phyloP scores from a whole-genome alignment of 2,113 vertebrate species.

The Dryoscopus gambensis region DNA sequence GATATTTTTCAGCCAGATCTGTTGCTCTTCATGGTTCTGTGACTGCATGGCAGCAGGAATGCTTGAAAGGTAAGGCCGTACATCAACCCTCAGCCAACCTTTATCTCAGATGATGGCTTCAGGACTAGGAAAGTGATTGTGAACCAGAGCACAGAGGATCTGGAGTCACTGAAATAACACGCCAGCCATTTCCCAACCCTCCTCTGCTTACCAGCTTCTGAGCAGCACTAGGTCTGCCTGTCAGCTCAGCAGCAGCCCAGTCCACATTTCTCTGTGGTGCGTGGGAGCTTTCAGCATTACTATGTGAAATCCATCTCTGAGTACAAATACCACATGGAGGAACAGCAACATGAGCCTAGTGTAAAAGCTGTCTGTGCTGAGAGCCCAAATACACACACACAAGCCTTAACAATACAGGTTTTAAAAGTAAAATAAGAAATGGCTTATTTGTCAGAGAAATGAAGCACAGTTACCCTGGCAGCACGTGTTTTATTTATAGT shows the following conservation, averaged over 20 bases:
- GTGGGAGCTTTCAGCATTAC: not conserved
- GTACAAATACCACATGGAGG: conserved; percentile 25
- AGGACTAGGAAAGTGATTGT: not conserved
- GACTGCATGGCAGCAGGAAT: not conserved
- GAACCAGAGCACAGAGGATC: not conserved
- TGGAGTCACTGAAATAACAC: not conserved
- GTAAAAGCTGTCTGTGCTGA: conserved; percentile 17
- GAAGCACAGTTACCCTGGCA: not conserved
- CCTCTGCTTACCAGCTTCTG: not conserved
- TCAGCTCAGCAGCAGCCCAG: not conserved
- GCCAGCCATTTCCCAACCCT: not conserved
- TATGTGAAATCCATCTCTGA: not conserved
- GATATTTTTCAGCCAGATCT: not conserved
- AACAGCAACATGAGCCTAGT: not conserved
- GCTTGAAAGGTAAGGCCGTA: not conserved
- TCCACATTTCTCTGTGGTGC: not conserved
- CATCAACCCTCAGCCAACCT: not conserved
- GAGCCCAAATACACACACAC: conserved; percentile 18
- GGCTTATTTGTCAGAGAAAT: not conserved
- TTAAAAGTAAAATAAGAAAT: not conserved
- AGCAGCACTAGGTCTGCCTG: not conserved
- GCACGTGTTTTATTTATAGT: not conserved
- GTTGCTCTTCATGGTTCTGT: not conserved
- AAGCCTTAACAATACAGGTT: not conserved
- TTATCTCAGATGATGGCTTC: not conserved